phyloP scores from a whole-genome alignment of 2,113 vertebrate genomes.

The Sander vitreus region DNA sequence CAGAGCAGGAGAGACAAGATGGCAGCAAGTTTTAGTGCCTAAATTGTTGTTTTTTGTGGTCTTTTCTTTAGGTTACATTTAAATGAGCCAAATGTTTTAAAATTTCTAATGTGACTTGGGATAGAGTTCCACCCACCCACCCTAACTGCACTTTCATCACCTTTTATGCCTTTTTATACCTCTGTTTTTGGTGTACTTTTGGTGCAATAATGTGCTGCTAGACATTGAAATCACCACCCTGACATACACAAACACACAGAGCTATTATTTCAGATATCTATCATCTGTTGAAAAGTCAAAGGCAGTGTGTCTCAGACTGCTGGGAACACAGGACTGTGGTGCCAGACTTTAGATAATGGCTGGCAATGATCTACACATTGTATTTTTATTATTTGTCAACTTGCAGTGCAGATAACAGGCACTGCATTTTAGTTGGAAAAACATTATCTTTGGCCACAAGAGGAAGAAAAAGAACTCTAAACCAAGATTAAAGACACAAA shows the following conservation, averaged over 20 bases:
- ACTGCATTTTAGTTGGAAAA: neutral
- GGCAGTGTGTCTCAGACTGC: neutral
- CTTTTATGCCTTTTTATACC: neutral
- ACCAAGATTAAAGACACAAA: no score
- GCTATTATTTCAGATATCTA: conserved; percentile 9
- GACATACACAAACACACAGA: neutral
- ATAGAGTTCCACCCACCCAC: no score
- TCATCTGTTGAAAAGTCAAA: conserved; percentile 20
- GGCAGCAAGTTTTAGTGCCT: no score
- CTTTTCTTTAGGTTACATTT: no score
- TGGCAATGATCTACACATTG: neutral
- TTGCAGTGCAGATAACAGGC: neutral
- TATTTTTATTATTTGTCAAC: neutral
- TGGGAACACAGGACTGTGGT: neutral
- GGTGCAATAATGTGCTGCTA: neutral
- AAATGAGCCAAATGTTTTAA: no score
- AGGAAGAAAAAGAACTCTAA: no score
- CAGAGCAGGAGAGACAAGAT: no score
- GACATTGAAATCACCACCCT: neutral
- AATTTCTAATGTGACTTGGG: no score
- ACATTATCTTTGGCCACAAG: neutral
- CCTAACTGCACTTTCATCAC: neutral
- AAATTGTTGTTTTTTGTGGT: no score
- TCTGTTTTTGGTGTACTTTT: neutral
- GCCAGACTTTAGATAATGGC: neutral